These are phyloP conservation scores for Torymus auratus DNA, from an alignment of 2,888 invertebrate species.

Conservation along the genomic window DNA sequence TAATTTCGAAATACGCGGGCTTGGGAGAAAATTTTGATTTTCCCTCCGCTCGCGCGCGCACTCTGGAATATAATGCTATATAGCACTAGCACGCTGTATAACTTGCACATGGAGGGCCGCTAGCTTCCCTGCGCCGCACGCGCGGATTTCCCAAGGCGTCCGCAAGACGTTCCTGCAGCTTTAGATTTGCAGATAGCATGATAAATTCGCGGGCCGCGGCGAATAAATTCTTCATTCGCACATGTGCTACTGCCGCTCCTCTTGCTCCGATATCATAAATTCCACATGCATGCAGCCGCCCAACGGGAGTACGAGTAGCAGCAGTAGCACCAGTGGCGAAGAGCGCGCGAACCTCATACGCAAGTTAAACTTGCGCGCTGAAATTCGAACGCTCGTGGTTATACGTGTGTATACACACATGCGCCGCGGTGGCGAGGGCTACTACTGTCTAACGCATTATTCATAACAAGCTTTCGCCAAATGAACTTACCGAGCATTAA, in stretches of 20 bases:
- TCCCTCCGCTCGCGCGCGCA: too few relatives aligned
- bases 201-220: conserved; percentile 18
- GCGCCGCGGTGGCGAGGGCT: not conserved
- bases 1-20: too few relatives aligned
- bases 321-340: too few relatives aligned
- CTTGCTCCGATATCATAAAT: conserved; percentile 32
- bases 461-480: conserved; percentile 58
- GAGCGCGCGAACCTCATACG: conserved; percentile 26
- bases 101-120: too few relatives aligned
- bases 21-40: too few relatives aligned
- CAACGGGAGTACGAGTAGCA: too few relatives aligned
- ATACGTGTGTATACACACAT: too few relatives aligned
- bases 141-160: not conserved
- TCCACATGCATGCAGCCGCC: conserved; percentile 9
- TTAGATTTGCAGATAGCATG: conserved; percentile 16
- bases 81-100: too few relatives aligned
- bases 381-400: conserved; percentile 18
- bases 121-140: not conserved
- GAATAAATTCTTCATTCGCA: conserved; percentile 43
- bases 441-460: conserved; percentile 45
- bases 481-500: conserved; percentile 56
- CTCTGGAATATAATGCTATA: too few relatives aligned
- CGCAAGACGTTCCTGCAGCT: not conserved
- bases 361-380: conserved; percentile 29
- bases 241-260: not conserved